phyloP scores from a whole-genome alignment of 2,888 invertebrate genomes.

The Dilophus febrilis region DNA sequence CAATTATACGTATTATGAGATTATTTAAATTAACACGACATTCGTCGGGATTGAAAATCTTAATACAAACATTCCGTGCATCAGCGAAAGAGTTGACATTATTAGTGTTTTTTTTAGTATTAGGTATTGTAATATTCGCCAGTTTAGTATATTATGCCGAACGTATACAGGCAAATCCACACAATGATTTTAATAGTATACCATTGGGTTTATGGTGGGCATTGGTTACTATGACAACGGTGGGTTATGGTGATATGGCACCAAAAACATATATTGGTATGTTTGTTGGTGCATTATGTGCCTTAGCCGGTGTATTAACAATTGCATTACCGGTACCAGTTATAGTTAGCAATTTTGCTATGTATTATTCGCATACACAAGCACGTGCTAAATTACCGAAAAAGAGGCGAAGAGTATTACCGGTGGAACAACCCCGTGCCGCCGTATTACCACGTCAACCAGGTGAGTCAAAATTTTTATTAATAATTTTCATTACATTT shows the following conservation, averaged over 20 bases:
- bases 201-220: constrained; percentile 98
- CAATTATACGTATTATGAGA: constrained; percentile 93
- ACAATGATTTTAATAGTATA: constrained; percentile 97
- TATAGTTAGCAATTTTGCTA: constrained; percentile 97
- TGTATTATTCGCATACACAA: constrained; percentile 91
- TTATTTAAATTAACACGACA: constrained; percentile 93
- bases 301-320: constrained; percentile 93
- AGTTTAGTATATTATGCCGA: constrained; percentile 97
- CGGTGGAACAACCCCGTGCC: constrained; percentile 73
- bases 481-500: too few species aligned
- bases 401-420: constrained; percentile 89
- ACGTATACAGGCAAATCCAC: constrained; percentile 83
- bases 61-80: constrained; percentile 95
- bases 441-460: constrained; percentile 37
- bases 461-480: too few species aligned
- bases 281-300: constrained; percentile 96
- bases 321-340: constrained; percentile 98
- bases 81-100: constrained; percentile 92
- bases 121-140: constrained; percentile 96
- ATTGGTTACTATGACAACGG: constrained; percentile 96
- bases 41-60: constrained; percentile 92
- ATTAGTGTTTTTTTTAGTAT: constrained; percentile 91
- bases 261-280: constrained; percentile 97
- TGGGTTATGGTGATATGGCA: constrained; percentile 97
- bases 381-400: constrained; percentile 98